Conservation (phyloP, 2,797 vertebrate species). For the Rhinatrema bivittatum region DNA sequence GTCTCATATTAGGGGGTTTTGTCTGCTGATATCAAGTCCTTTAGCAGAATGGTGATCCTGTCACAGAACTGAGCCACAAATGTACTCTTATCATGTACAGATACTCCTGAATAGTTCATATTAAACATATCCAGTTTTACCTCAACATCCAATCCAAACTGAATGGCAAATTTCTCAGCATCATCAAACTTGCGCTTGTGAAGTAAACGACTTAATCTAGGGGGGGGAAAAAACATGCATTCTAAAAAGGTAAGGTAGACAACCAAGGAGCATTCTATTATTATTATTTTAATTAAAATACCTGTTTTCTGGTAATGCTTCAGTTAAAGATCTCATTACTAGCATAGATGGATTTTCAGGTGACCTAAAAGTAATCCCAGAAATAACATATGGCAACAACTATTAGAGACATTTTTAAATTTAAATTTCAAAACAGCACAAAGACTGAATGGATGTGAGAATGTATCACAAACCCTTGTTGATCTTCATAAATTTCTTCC, state of each 20-base stretch:
- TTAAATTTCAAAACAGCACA: no score
- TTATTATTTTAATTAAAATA: slow-evolving; percentile 30
- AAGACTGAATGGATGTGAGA: no score
- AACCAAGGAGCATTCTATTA: not conserved
- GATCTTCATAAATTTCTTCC: slow-evolving; percentile 71
- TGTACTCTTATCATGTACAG: no score
- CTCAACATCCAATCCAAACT: slow-evolving; percentile 90
- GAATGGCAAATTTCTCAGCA: slow-evolving; percentile 87
- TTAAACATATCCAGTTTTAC: no score
- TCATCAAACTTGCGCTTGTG: slow-evolving; percentile 91
- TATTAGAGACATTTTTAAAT: no score
- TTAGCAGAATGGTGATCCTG: no score
- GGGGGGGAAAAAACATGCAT: slow-evolving; percentile 1
- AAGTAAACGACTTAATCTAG: slow-evolving; percentile 84
- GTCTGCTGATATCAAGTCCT: no score
- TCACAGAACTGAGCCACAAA: no score
- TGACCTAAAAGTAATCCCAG: slow-evolving; percentile 28
- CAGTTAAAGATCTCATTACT: slow-evolving; percentile 85
- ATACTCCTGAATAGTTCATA: no score
- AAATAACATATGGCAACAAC: not conserved
- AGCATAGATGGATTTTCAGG: slow-evolving; percentile 58
- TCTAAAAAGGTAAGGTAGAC: not conserved
- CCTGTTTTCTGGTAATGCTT: slow-evolving; percentile 95
- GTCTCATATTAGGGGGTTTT: no score
- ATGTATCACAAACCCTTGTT: slow-evolving; percentile 73